Evolutionary conservation across 2,113 vertebrate genomes (phyloP).

Genomic region (Balaeniceps rex): DNA sequence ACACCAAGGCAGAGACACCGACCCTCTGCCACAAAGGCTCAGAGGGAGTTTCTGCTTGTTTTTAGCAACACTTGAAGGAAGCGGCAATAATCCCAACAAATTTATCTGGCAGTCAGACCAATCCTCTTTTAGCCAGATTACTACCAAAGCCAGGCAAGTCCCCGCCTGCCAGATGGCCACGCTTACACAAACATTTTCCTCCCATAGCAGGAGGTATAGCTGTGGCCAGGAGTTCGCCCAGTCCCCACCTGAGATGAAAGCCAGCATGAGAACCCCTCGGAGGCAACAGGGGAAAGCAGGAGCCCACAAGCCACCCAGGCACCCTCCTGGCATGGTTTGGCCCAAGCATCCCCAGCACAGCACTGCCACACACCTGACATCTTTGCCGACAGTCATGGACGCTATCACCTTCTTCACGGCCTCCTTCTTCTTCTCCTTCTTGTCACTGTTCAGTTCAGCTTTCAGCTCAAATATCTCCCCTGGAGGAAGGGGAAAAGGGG

Average conservation of each 20-base stretch:
- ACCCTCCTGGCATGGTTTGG: rapidly evolving
- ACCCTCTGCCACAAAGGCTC: not conserved
- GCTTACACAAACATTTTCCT: not conserved
- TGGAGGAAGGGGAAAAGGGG: slow-evolving; percentile 36
- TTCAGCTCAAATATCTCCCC: slow-evolving; percentile 99
- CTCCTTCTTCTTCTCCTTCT: slow-evolving; percentile 99
- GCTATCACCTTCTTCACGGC: slow-evolving; percentile 99
- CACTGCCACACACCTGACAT: slow-evolving; percentile 83
- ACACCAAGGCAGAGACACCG: not conserved
- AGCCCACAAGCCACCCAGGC: not conserved
- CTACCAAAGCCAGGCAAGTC: not conserved
- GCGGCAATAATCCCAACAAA: not conserved
- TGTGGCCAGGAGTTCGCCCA: rapidly evolving
- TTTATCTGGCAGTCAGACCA: not conserved
- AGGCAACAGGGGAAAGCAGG: not conserved
- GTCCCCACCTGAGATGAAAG: rapidly evolving
- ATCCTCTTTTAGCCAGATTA: slow-evolving; percentile 17
- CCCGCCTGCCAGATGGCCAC: not conserved
- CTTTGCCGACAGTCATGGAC: slow-evolving; percentile 98
- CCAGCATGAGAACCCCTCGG: not conserved
- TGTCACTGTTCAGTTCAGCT: slow-evolving; percentile 97
- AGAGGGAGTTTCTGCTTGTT: not conserved
- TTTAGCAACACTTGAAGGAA: not conserved
- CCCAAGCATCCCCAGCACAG: too few relatives aligned
- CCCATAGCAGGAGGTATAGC: not conserved